A percentile compares a stretch with the other conserved stretches of the same genome.
Evolutionary conservation across 2,888 invertebrate genomes (phyloP).

Genomic region (Agrotis clavis): DNA sequence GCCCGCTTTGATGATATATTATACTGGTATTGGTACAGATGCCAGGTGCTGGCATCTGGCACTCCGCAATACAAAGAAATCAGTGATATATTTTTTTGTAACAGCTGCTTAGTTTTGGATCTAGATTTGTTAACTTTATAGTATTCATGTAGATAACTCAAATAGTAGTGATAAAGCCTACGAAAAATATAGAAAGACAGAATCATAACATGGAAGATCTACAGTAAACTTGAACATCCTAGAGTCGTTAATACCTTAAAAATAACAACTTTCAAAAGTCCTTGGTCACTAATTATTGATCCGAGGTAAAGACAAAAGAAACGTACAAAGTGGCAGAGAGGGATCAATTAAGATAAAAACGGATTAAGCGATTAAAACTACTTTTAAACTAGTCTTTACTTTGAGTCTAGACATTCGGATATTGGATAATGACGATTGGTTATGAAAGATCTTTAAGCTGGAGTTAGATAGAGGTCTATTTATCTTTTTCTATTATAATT

Average conservation of each 20-base stretch:
- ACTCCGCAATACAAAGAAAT: no score
- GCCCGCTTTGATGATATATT: no score
- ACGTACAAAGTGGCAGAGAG: conserved; percentile 32
- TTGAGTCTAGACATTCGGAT: conserved; percentile 15
- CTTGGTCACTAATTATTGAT: conserved; percentile 42
- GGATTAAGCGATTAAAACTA: conserved; percentile 48
- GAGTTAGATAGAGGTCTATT: no score
- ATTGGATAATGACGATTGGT: conserved; percentile 10
- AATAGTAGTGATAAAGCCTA: no score
- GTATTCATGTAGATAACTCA: no score
- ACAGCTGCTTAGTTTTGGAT: no score
- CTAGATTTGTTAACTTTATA: no score
- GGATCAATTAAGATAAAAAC: conserved; percentile 66
- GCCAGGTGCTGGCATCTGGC: no score
- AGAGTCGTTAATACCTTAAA: conserved; percentile 4
- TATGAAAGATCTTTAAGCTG: not conserved
- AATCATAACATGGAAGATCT: not conserved
- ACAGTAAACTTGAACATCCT: not conserved
- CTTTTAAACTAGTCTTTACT: conserved; percentile 17
- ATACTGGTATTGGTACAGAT: no score
- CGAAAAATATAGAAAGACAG: no score
- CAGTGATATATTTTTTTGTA: no score
- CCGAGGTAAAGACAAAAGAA: conserved; percentile 35
- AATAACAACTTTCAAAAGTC: conserved; percentile 9
- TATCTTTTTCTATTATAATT: no score